Evolutionary conservation across 2,888 invertebrate species (phyloP), one percentile per base, ranked within the genome.

Genomic region (Corbicula japonica): DNA sequence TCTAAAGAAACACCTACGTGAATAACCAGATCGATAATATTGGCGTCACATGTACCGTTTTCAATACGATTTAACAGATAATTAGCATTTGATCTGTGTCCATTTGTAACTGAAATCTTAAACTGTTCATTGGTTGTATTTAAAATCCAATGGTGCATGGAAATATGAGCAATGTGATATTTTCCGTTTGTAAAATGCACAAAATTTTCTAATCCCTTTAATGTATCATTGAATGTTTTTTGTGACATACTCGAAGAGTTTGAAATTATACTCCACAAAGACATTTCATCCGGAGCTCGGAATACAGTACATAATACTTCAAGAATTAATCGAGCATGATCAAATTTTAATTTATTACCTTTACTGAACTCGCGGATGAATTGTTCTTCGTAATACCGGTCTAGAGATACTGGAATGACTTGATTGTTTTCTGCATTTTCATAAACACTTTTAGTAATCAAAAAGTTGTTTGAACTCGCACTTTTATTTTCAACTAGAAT

Each of bases 1-100:
- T 18, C n/a, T 30, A n/a, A 54, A 4, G 54, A 54, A 10, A 54
- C 1, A 8, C 15, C 54, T 18, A 30, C 30, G 18, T 54, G 54
- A 28, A 54, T 54, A 1, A n/a, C 54, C n/a, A 54, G 15, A 30
- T 54, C 54, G n/a, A 54, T n/a, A 12, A 54, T 23, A n/a, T 54
- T n/a, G 5, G 1, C 18, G 3, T 54, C 5, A n/a, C n/a, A 54
- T 32, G 3, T 2, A 4, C 54, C 54, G n/a, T 54, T 30, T 54
- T 54, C 54, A 32, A 54, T 54, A 5, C 3, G 30, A 3, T n/a
- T 6, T 18, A 54, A 54, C 18, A 54, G 15, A n/a, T 54, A 30
- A 18, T 18, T 18, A 4, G 54, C 54, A n/a, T 54, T 54, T 30
- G 32, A 2, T 30, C n/a, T 23, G 32, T 54, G 54, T 28, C 54